Conservation (phyloP, 2,113 vertebrate genomes). For the Hystrix cristata region DNA sequence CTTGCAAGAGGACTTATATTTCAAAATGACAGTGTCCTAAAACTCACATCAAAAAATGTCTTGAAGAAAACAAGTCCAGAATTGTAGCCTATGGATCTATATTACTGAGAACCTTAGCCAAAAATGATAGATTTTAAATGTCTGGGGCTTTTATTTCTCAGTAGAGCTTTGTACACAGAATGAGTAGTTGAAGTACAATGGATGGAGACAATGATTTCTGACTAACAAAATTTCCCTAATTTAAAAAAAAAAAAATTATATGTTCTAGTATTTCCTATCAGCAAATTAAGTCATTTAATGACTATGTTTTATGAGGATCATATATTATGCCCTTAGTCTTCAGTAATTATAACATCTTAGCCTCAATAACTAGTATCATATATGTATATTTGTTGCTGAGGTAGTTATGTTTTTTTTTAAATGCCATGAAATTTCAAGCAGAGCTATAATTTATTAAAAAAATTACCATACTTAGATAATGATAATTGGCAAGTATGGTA, state of each 20-base stretch:
- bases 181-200: background rate
- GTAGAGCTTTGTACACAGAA: background rate
- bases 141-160: background rate
- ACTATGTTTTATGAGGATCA: background rate
- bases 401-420: background rate
- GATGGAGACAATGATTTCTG: background rate
- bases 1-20: conserved; percentile 78
- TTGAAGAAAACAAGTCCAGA: conserved; percentile 70
- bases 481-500: background rate
- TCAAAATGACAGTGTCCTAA: conserved; percentile 80
- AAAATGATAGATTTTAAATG: background rate
- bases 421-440: background rate
- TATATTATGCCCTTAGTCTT: background rate
- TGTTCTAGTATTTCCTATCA: background rate
- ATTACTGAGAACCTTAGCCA: conserved; percentile 35
- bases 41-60: conserved; percentile 74
- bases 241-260: background rate
- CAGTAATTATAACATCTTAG: background rate
- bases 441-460: background rate
- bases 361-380: background rate
- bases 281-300: background rate
- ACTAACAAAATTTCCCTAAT: background rate
- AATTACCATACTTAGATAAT: background rate
- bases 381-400: background rate
- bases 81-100: conserved; percentile 50